phyloP scores from a whole-genome alignment of 2,113 vertebrate species.

The Andinoacara biseriatus region DNA sequence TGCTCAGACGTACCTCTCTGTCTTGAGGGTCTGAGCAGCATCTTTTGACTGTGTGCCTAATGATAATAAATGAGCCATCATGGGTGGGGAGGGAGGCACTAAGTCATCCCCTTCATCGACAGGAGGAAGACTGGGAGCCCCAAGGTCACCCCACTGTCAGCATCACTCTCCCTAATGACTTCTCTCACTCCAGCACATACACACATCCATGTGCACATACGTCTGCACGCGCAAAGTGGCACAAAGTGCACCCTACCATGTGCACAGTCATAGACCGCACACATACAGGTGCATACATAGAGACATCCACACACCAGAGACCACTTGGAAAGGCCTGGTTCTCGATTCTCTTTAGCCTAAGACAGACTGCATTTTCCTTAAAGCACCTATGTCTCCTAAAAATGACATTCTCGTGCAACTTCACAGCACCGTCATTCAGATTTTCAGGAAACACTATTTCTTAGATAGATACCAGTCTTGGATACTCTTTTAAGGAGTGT shows the following conservation, averaged over 20 bases:
- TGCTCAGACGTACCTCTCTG: slow-evolving; percentile 33
- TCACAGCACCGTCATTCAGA: background rate
- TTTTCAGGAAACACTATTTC: background rate
- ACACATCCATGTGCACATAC: slow-evolving; percentile 5
- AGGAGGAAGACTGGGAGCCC: slow-evolving; percentile 76
- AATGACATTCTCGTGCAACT: too few species aligned
- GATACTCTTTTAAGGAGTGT: background rate
- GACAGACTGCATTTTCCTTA: background rate
- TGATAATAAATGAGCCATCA: slow-evolving; percentile 83
- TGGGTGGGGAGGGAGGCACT: slow-evolving; percentile 74
- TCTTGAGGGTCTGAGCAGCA: slow-evolving; percentile 68
- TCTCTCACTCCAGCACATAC: slow-evolving; percentile 9
- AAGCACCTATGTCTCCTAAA: background rate
- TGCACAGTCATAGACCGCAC: background rate
- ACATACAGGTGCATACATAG: background rate
- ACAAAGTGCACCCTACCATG: background rate
- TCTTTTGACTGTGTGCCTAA: slow-evolving; percentile 81
- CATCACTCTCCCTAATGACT: slow-evolving; percentile 78
- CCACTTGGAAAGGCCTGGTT: background rate
- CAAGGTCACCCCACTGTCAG: slow-evolving; percentile 81
- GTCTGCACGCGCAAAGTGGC: background rate
- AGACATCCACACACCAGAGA: background rate
- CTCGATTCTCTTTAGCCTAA: background rate
- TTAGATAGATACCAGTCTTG: background rate
- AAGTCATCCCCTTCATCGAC: slow-evolving; percentile 79